Evolutionary conservation across 1,140 invertebrate species (phyloP), one percentile per base, ranked within the genome.

Genomic region (Phymorhynchus buccinoides): DNA sequence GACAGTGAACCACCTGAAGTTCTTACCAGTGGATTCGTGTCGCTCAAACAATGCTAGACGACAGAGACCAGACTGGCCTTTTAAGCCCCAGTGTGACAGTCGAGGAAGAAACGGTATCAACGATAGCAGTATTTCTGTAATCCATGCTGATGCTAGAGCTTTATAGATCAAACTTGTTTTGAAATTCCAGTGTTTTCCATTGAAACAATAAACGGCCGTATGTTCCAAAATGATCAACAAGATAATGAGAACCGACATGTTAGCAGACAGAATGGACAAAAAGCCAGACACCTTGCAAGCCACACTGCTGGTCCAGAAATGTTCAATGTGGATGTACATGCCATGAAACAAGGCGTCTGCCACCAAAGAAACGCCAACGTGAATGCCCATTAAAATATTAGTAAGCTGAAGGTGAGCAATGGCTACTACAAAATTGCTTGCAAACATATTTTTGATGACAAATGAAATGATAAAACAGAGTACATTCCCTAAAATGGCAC

Each of bases 351-450:
- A 32, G 12, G 78, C 52, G 77, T 92, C 91, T 3, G 88, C 88
- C 9, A 82, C 66, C 18, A 87, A 89, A 41, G 91, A 89, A 16
- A 92, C 88, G 1, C 87, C 66, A 52, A 92, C 75, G 80, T 92
- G 91, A 4, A 90, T 37, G 1, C 91, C 91, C 91, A 91, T 92
- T 2, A 89, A 80, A 18, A 91, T 86, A 73, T 92, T 90, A 42
- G 90, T 87, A 12, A 90, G 12, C 32, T 87, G 84, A 7, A 92
- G 83, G 82, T 91, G 90, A 1, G 87, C 80, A 35, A 90, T 85
- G 27, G 88, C 88, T 3, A 86, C 68, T 1, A 86, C 83, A 27
- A 88, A 86, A 27, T 39, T 48, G 7, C 14, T 35, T 32, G 7
- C n/a, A 16, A n/a, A 27, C 1, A 27, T 1, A 14, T 41, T 39